Evolutionary conservation across 2,888 invertebrate genomes (phyloP), one percentile per base, ranked within the genome.

Genomic region (Pterostichus madidus): DNA sequence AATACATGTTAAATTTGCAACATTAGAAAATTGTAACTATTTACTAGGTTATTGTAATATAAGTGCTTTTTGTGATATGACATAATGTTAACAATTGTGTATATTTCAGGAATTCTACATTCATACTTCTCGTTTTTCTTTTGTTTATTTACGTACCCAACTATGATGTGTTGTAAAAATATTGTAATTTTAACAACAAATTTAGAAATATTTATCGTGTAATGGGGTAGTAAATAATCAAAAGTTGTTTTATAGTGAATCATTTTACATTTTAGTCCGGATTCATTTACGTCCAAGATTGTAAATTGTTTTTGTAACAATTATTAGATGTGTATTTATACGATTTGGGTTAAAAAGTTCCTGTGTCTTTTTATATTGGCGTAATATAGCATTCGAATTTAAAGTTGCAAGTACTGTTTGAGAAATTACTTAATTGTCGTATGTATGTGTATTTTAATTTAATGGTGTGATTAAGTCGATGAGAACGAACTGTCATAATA

Each of bases 51-150:
- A 44, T 59, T 6, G n/a, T 35, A 61, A 59, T 32, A 77, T 56
- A 77, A 56, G 56, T 56, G 75, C 75, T 75, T 79, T 79, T 79
- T 79, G 79, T 79, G 79, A 79, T 79, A 78, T 79, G 79, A 79
- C 64, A 78, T 59, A 53, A 79, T 13, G 39, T 59, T 79, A 46
- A 79, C 24, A 44, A 44, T 59, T 44, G 15, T 79, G 31, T 64
- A 64, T 35, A 52, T 52, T 52, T 75, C 31, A 75, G 13, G 7
- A 75, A 13, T 3, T 35, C 24, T 59, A 59, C 31, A 59, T 35
- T 31, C 32, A 35, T 64, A 64, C 32, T 32, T 32, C 24, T 46
- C 15, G 13, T 52, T 49, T 24, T 13, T 17, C 17, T 75, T 52
- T 75, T 75, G 52, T 75, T 75, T 75, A 44, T 75, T 71, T 71